phyloP scores from a whole-genome alignment of 2,113 vertebrate species.

The Gobiocypris rarus region DNA sequence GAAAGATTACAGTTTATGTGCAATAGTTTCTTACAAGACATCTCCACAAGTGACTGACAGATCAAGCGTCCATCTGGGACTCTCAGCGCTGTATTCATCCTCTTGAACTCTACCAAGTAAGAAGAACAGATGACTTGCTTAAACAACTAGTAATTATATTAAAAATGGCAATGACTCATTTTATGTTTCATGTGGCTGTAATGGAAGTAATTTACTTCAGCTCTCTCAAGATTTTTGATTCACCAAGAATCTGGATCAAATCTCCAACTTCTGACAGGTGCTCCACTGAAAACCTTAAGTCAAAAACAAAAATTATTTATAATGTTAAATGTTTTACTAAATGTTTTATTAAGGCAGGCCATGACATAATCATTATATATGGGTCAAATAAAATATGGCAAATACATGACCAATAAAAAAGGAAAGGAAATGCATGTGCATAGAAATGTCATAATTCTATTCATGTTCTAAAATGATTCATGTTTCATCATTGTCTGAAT shows the following conservation, averaged over 20 bases:
- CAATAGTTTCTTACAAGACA: not conserved
- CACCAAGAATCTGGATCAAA: not conserved
- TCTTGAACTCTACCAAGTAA: not conserved
- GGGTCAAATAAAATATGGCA: too few relatives aligned
- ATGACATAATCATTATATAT: too few relatives aligned
- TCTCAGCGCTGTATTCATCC: not conserved
- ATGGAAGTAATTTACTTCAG: not conserved
- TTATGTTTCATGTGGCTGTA: too few relatives aligned
- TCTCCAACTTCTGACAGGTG: conserved; percentile 10
- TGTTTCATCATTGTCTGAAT: too few relatives aligned
- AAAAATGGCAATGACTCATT: too few relatives aligned
- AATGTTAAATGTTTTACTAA: too few relatives aligned
- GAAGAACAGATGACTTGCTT: not conserved
- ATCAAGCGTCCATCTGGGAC: not conserved
- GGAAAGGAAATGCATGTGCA: too few relatives aligned
- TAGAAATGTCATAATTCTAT: too few relatives aligned
- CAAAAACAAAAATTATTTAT: too few relatives aligned
- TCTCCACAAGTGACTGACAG: not conserved
- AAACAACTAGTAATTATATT: not conserved
- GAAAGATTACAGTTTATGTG: not conserved
- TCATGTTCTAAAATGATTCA: too few relatives aligned
- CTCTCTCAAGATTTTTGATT: not conserved
- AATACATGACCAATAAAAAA: not conserved
- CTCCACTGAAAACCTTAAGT: not conserved
- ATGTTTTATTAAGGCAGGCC: too few relatives aligned